These are phyloP conservation scores for Trachelus iudaicus DNA, from an alignment of 2,888 invertebrate species.

Conservation along the genomic window DNA sequence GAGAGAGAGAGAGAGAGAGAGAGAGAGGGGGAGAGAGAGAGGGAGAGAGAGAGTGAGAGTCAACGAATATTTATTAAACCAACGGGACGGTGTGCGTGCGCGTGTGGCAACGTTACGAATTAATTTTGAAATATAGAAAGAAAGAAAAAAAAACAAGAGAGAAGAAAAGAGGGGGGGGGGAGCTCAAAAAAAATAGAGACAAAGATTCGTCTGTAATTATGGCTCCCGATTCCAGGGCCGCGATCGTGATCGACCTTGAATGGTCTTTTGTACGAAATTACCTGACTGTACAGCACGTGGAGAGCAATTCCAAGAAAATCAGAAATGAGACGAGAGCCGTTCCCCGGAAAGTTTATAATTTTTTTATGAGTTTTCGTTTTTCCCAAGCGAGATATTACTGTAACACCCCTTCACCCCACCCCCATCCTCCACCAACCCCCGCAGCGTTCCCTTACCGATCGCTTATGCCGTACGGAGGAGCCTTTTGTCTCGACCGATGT, in stretches of 20 bases:
- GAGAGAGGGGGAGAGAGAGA: not conserved
- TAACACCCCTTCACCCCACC: not conserved
- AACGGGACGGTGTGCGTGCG: not conserved
- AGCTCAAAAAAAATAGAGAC: not conserved
- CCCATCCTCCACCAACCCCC: rapidly evolving
- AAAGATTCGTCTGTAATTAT: not conserved
- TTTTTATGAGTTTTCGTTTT: not conserved
- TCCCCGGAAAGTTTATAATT: not conserved
- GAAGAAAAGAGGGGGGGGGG: not conserved
- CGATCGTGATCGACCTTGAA: not conserved
- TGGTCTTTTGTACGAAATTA: not conserved
- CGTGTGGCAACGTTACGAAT: not conserved
- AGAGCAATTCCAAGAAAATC: not conserved
- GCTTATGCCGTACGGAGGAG: not conserved
- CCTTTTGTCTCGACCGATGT: not conserved
- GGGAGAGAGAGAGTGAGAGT: conserved; percentile 1
- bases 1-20: not conserved
- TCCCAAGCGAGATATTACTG: not conserved
- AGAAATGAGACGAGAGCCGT: not conserved
- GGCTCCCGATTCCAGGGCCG: not conserved
- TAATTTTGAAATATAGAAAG: not conserved
- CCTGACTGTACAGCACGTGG: not conserved
- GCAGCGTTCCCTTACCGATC: not conserved
- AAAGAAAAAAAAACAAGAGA: not conserved
- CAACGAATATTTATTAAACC: conserved; percentile 12